Conservation (phyloP, 2,888 invertebrate genomes). For the Cephonodes hylas region DNA sequence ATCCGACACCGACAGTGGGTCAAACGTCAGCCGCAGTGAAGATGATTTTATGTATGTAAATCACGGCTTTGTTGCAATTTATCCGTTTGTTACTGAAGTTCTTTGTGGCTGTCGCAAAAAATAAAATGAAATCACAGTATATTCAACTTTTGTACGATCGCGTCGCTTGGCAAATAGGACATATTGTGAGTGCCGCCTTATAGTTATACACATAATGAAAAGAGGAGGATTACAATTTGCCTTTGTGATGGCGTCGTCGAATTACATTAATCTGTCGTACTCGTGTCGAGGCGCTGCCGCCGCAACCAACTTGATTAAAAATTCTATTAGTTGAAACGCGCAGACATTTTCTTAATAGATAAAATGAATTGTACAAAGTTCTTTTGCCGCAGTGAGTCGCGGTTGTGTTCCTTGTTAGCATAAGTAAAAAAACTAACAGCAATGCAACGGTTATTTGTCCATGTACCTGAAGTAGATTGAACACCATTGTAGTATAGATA, state of each 20-base stretch:
- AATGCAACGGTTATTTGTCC: not conserved
- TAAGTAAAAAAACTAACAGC: not conserved
- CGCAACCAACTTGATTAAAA: slow-evolving; percentile 79
- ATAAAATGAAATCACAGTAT: slow-evolving; percentile 40
- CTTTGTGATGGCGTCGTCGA: slow-evolving; percentile 78
- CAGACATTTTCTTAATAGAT: slow-evolving; percentile 74
- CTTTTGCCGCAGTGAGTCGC: not conserved
- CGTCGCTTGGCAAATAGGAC: slow-evolving; percentile 39
- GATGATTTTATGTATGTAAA: slow-evolving; percentile 65
- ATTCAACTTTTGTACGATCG: slow-evolving; percentile 34
- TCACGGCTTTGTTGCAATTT: slow-evolving; percentile 55
- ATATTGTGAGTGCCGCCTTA: slow-evolving; percentile 63
- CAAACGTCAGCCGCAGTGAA: slow-evolving; percentile 57
- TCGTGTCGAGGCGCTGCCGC: slow-evolving; percentile 60
- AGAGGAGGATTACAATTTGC: slow-evolving; percentile 79
- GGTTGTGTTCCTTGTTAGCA: not conserved
- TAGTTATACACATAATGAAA: slow-evolving; percentile 69
- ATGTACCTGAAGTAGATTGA: no score
- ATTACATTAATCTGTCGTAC: slow-evolving; percentile 79
- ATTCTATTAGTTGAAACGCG: slow-evolving; percentile 80
- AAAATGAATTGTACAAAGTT: slow-evolving; percentile 36
- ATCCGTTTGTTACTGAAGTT: slow-evolving; percentile 58
- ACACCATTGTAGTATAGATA: no score
- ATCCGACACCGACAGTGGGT: slow-evolving; percentile 44
- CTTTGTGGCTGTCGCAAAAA: slow-evolving; percentile 46